A percentile compares a stretch with the other conserved stretches of the same genome.
These are phyloP conservation scores for Acronicta aceris DNA, from an alignment of 2,888 invertebrate genomes.

Conservation along the genomic window DNA sequence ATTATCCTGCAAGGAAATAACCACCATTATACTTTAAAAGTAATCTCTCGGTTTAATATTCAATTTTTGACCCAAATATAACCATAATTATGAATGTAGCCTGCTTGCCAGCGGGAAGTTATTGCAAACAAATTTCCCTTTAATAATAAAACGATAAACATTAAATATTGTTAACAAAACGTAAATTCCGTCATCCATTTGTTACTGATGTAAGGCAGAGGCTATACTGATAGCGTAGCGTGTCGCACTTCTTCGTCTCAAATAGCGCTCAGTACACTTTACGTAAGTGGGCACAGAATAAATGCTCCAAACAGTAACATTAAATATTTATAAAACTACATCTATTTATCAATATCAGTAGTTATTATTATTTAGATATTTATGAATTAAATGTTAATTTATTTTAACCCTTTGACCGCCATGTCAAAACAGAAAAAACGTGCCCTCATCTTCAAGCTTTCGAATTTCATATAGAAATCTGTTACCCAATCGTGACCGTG, in stretches of 20 bases:
- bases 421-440: no score
- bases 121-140: slow-evolving; percentile 58
- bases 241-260: neutral
- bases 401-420: no score
- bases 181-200: slow-evolving; percentile 62
- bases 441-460: no score
- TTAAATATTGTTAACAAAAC: slow-evolving; percentile 62
- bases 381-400: no score
- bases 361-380: no score
- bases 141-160: slow-evolving; percentile 63
- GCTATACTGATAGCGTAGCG: slow-evolving; percentile 30
- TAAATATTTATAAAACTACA: no score
- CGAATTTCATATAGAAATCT: no score
- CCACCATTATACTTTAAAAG: neutral
- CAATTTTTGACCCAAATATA: slow-evolving; percentile 19
- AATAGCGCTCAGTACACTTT: no score
- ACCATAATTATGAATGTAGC: slow-evolving; percentile 13
- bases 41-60: slow-evolving; percentile 13
- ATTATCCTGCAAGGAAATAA: neutral
- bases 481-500: no score
- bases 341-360: no score
- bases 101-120: slow-evolving; percentile 29
- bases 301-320: no score
- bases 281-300: no score
- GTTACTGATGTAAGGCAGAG: slow-evolving; percentile 51